A percentile compares a stretch with the other conserved stretches of the same genome.
Evolutionary conservation across 2,888 invertebrate genomes (phyloP).

Genomic region (Sylvicola cinctus): DNA sequence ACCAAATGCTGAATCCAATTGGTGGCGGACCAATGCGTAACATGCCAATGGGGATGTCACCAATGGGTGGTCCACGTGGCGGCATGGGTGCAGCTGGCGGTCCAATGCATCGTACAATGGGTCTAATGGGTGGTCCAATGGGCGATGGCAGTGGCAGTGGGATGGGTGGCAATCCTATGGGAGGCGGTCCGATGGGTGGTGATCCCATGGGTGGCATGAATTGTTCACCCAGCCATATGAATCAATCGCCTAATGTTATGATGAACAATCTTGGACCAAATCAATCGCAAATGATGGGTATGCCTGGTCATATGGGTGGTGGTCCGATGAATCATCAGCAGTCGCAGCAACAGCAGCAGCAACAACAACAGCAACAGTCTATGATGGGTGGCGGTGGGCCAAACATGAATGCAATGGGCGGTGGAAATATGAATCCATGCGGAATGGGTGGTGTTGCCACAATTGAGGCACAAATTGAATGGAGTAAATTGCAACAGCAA

Average conservation of each 20-base stretch:
- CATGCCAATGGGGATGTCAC: constrained; percentile 7
- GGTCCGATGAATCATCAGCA: constrained; percentile 1
- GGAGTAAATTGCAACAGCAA: constrained; percentile 79
- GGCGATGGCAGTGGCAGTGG: neutral
- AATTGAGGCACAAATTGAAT: constrained; percentile 53
- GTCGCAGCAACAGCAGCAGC: neutral
- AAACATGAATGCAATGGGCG: constrained; percentile 15
- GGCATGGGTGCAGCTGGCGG: constrained; percentile 1
- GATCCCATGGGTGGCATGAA: constrained; percentile 3
- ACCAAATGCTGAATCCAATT: neutral
- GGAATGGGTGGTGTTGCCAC: constrained; percentile 12
- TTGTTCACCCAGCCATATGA: neutral
- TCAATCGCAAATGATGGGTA: no score
- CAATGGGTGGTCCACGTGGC: constrained; percentile 3
- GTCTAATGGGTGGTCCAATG: constrained; percentile 6
- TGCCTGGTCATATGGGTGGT: neutral
- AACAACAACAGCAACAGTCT: constrained; percentile 14
- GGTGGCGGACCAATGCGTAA: constrained; percentile 1
- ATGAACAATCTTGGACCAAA: constrained; percentile 1
- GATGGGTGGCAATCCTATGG: constrained; percentile 2
- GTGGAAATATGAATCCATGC: constrained; percentile 13
- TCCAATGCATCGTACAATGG: constrained; percentile 3
- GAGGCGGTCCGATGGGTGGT: constrained; percentile 3
- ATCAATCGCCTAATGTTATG: constrained; percentile 4
- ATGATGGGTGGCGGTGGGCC: constrained; percentile 16